Conservation (phyloP, 2,888 invertebrate genomes). For the Empis livida region DNA sequence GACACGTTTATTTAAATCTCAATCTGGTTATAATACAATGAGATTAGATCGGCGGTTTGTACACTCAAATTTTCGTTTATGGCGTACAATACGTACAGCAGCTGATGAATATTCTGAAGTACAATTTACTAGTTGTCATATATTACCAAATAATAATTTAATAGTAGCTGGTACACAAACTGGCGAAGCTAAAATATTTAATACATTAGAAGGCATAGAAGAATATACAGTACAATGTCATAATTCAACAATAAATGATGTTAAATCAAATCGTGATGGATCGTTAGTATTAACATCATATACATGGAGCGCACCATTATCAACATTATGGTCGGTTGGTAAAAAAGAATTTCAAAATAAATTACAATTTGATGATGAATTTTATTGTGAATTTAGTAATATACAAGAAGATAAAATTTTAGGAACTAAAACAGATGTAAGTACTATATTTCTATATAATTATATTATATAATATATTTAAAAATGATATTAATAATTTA, state of each 20-base stretch:
- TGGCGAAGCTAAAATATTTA: constrained; percentile 83
- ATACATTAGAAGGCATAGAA: constrained; percentile 69
- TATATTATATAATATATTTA: background rate
- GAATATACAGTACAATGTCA: constrained; percentile 69
- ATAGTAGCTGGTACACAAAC: constrained; percentile 80
- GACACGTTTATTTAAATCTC: constrained; percentile 44
- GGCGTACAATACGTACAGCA: constrained; percentile 52
- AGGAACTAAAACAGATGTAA: constrained; percentile 66
- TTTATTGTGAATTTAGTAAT: constrained; percentile 87
- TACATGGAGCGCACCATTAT: constrained; percentile 71
- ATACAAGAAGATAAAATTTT: constrained; percentile 79
- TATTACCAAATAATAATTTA: constrained; percentile 34
- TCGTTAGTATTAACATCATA: constrained; percentile 71
- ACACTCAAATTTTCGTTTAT: constrained; percentile 68
- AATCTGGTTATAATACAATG: constrained; percentile 44
- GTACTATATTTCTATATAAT: too few species aligned
- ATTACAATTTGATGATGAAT: constrained; percentile 65
- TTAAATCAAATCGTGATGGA: constrained; percentile 63
- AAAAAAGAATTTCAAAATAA: constrained; percentile 38
- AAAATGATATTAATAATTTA: background rate
- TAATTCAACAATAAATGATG: constrained; percentile 72
- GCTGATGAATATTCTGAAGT: constrained; percentile 48
- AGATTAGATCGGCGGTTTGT: constrained; percentile 68
- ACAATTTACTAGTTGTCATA: constrained; percentile 61
- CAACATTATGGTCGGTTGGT: constrained; percentile 31